Evolutionary conservation across 2,797 vertebrate genomes (phyloP).

Genomic region (Argyrosomus regius): DNA sequence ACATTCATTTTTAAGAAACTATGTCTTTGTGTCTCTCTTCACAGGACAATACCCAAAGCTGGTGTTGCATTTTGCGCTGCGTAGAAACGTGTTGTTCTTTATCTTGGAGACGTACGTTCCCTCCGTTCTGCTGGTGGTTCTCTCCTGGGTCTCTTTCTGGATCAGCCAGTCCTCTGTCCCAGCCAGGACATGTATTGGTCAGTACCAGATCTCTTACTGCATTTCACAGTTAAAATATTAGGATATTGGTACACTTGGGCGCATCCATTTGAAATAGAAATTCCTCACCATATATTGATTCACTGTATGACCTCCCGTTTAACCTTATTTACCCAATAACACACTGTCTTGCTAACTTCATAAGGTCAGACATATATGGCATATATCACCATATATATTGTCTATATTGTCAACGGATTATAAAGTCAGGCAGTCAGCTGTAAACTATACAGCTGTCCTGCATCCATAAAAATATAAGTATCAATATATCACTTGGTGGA

Average conservation of each 20-base stretch:
- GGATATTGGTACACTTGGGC: background rate
- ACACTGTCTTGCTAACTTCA: background rate
- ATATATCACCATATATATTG: background rate
- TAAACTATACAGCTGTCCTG: background rate
- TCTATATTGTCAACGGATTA: background rate
- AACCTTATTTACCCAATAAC: background rate
- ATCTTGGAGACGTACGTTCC: conserved; percentile 94
- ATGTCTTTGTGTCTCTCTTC: conserved; percentile 14
- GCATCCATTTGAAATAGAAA: background rate
- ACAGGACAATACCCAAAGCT: conserved; percentile 92
- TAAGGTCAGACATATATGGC: background rate
- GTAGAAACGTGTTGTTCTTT: conserved; percentile 93
- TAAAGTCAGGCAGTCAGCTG: background rate
- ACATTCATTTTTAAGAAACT: background rate
- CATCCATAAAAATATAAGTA: background rate
- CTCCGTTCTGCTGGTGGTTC: conserved; percentile 91
- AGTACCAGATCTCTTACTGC: conserved; percentile 22
- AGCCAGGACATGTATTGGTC: conserved; percentile 93
- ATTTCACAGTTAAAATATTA: background rate
- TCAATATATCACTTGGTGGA: background rate
- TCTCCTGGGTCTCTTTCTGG: conserved; percentile 96
- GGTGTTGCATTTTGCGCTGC: conserved; percentile 92
- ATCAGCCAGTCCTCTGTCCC: conserved; percentile 95
- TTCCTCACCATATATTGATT: background rate
- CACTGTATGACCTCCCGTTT: background rate